Percentiles rank a stretch among this genome's conserved stretches.
Evolutionary conservation across 1,140 invertebrate species (phyloP).

Genomic region (Homarus americanus): DNA sequence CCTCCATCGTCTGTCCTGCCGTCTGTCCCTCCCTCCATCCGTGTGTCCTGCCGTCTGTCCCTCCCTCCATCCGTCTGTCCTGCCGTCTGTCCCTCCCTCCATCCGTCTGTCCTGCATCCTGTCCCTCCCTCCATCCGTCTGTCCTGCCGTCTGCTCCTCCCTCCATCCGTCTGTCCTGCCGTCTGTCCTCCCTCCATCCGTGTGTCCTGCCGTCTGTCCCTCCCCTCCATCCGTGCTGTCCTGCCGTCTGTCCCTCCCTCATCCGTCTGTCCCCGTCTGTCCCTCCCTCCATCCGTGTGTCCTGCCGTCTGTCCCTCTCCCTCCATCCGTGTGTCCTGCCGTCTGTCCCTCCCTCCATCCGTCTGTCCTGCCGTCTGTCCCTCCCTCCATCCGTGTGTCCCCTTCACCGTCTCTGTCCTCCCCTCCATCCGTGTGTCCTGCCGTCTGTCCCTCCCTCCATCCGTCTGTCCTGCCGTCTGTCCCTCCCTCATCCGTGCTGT

Average conservation of each 20-base stretch:
- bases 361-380: background rate
- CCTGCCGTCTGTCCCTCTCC: background rate
- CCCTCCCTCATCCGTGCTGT: no score
- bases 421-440: no score
- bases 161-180: background rate
- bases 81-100: background rate
- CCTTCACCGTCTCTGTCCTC: no score
- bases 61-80: background rate
- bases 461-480: no score
- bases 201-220: background rate
- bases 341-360: background rate
- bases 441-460: no score
- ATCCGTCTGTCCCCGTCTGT: background rate
- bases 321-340: background rate
- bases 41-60: background rate
- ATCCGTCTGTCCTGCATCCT: background rate
- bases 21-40: background rate
- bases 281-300: background rate
- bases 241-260: background rate
- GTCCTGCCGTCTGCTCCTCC: background rate
- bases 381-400: no score
- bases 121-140: background rate
- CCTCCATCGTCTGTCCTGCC: background rate
- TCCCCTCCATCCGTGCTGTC: background rate
- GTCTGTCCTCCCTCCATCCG: slow-evolving; percentile 1